Conservation (phyloP, 2,888 invertebrate genomes). For the Nymphalis c-album region DNA sequence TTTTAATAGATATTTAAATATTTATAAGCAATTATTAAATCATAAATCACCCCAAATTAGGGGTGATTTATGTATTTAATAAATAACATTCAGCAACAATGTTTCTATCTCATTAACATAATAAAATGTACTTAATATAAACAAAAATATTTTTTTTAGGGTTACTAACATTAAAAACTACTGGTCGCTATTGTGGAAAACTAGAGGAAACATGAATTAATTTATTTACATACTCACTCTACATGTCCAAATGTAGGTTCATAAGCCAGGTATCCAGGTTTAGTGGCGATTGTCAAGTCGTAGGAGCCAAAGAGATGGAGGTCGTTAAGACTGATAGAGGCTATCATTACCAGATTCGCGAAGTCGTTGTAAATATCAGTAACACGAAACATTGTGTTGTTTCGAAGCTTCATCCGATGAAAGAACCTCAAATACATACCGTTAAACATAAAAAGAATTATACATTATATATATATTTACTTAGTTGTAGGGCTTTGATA, state of each 20-base stretch:
- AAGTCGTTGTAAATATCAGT: conserved; percentile 52
- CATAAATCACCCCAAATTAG: too few relatives aligned
- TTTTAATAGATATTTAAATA: background rate
- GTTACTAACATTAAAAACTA: too few relatives aligned
- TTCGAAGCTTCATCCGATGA: conserved; percentile 69
- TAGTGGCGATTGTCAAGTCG: conserved; percentile 50
- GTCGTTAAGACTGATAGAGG: conserved; percentile 55
- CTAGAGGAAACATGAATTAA: too few relatives aligned
- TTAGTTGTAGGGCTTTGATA: too few relatives aligned
- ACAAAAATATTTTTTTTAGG: too few relatives aligned
- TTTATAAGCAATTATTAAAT: too few relatives aligned
- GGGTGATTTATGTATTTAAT: too few relatives aligned
- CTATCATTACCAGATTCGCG: conserved; percentile 49
- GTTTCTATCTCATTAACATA: too few relatives aligned
- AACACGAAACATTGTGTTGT: conserved; percentile 59
- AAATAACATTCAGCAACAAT: too few relatives aligned
- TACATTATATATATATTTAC: too few relatives aligned
- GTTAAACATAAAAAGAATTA: background rate
- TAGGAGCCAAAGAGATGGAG: conserved; percentile 62
- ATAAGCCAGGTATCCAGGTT: conserved; percentile 52
- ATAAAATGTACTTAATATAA: too few relatives aligned
- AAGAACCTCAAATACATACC: conserved; percentile 55
- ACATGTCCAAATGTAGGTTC: conserved; percentile 58
- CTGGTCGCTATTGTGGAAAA: too few relatives aligned
- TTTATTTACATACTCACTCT: conserved; percentile 53